These are phyloP conservation scores for Chrysogorgia sp. DNA, from an alignment of 92 coral and sea anemone species.

Conservation along the genomic window DNA sequence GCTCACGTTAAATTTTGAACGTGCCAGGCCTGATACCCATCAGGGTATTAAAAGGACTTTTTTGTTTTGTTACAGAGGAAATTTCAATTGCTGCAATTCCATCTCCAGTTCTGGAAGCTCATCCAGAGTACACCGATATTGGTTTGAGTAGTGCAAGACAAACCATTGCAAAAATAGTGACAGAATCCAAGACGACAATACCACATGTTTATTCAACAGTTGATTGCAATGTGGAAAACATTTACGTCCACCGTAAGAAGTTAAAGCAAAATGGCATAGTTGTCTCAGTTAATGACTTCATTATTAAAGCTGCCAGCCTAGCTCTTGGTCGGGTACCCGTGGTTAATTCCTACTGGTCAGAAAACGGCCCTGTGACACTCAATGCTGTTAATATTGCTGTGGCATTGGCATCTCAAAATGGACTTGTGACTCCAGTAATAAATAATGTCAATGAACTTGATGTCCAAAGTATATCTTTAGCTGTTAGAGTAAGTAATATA, in stretches of 20 bases:
- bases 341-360: conserved; percentile 78
- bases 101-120: background rate
- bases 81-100: conserved; percentile 12
- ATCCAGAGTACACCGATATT: conserved; percentile 61
- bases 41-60: background rate
- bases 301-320: conserved; percentile 82
- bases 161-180: conserved; percentile 77
- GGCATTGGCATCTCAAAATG: conserved; percentile 87
- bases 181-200: conserved; percentile 81
- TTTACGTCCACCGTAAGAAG: conserved; percentile 54
- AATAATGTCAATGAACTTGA: conserved; percentile 72
- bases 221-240: conserved; percentile 73
- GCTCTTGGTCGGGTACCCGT: conserved; percentile 72
- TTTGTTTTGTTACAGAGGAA: conserved; percentile 43
- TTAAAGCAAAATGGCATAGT: conserved; percentile 64
- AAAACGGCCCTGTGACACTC: conserved; percentile 58
- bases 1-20: too few species aligned
- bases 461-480: conserved; percentile 73
- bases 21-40: background rate
- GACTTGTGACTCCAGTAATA: conserved; percentile 85
- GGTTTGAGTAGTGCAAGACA: conserved; percentile 72
- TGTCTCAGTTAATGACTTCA: conserved; percentile 86
- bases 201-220: conserved; percentile 87
- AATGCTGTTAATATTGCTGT: conserved; percentile 78
- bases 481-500: conserved; percentile 65